Base-by-base conservation (phyloP, 2,797 vertebrate genomes). In the Parotocinclus haroldoi region DNA sequence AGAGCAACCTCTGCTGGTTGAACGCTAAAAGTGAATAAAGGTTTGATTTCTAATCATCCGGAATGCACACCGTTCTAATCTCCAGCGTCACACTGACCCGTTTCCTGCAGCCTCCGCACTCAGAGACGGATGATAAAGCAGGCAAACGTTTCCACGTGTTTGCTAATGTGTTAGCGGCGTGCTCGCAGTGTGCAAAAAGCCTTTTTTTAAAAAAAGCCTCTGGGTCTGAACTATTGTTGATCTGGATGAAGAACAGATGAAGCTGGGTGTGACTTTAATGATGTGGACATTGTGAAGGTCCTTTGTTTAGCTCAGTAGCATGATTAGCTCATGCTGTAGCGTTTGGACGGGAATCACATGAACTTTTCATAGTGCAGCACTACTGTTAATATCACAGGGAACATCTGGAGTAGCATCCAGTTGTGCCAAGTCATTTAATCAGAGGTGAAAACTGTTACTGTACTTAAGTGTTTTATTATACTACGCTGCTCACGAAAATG, bases 1-100 rank as follows among this genome's bases (percentile, higher is more conserved):
- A 68, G 48, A 74, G 71, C 71, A 69, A 19, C 78, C 68, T 77
- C 78, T 76, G 45, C 73, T 76, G 76, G 76, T 36, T 57, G 48
- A 71, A 71, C 7, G 38, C 55, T 63, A 58, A 63, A 66, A 69
- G 10, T 45, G 51, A 19, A 10, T 39, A 9, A 13, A 44, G 16
- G 36, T 62, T 36, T 62, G 37, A 69, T 72, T 69, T 61, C 65
- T 58, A 58, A 61, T 40, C 4, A 62, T 36, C 27, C 27, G 27
- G 27, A 27, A 68, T 71, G 66, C 58, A 74, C 62, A 69, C 58
- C 72, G 46, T 63, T 66, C 62, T 60, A 56, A 65, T 61, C 14
- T 57, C 55, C 27, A 27, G 27, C 27, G 27, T 27, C 5, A 27
- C 27, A 27, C 27, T 60, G 19, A 27, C 27, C 27, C 2, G 27